Evolutionary conservation across 1,140 invertebrate genomes (phyloP), one percentile per base, ranked within the genome.

Genomic region (Notospermus geniculatus): DNA sequence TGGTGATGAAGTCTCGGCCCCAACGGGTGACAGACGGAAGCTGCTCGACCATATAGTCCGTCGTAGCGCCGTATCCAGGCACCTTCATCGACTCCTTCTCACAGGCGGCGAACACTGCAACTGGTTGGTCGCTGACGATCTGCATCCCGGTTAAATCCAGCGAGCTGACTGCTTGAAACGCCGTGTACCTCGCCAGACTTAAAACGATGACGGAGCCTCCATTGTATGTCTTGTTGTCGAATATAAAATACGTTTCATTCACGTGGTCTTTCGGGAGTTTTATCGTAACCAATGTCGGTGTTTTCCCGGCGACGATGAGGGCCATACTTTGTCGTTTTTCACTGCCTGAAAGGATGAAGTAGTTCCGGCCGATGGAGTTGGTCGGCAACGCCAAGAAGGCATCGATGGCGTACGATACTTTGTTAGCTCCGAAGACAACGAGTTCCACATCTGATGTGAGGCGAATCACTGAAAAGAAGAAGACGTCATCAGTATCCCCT

Each of bases 371-470:
- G 7, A 76, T 56, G 1, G 69, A 67, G 29, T 75, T 64, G 1
- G 57, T 59, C 2, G 75, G 75, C 9, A 76, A 54, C 2, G 68
- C 72, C 4, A 76, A 55, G 57, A 69, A 77, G 15, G 69, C 74
- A 54, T 77, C 75, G 11, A 66, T 72, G 1, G 74, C 71, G 19
- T 69, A 68, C 5, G 29, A 55, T 27, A 72, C 65, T 52, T 67
- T 67, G 64, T 74, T 76, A 1, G 67, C 65, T 13, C 68, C 67
- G 32, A 71, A 76, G 0, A 74, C 68, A 11, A 68, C 63, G 13
- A 76, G 58, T 27, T 73, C 69, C n/a, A 67, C 59, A 17, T 61
- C 57, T 0, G 74, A 64, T 4, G 30, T 11, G 27, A 61, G 23
- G 22, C n/a, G 23, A 9, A 61, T 19, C n/a, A 52, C 59, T 36